Base-by-base conservation (phyloP, 2,888 invertebrate genomes). In the Lomographa bimaculata region DNA sequence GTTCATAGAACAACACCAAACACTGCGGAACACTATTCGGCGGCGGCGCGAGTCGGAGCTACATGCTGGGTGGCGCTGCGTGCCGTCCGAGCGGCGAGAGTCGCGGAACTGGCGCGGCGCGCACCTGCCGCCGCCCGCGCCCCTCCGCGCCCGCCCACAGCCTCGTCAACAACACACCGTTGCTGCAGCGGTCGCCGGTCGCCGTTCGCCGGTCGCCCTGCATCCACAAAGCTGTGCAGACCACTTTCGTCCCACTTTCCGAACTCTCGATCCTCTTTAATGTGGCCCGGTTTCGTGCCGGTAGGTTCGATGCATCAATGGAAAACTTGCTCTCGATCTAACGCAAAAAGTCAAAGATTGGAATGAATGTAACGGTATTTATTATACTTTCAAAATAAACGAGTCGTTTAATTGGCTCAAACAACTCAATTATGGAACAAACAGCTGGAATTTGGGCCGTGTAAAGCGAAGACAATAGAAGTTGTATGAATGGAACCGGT, bases 71-170 rank as follows among this genome's bases (percentile, higher is more conserved):
- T 11, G 17, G 61, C 57, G 62, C 63, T 61, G 68, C 84, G 80
- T 75, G 73, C 69, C 77, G 65, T 67, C 62, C 68, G 60, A 63
- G 63, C 80, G 76, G 81, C 82, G 71, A 66, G 68, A 69, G 67
- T 84, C 80, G 84, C 86, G 79, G 81, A 75, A 83, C 86, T 83
- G 79, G 64, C 82, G 77, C 69, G 71, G 65, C 72, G 70, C 73
- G 69, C 75, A 71, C 74, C 75, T 73, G 75, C 70, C 74, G 60
- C 66, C 64, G 62, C 61, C 54, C 50, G 52, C 63, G 67, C 66
- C 64, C 57, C 62, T 57, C 55, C 70, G 57, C 60, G 66, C 60
- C 78, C 79, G 74, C 79, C 79, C 74, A 77, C 80, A 67, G 65
- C 64, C 71, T 70, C 72, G 70, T 72, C 83, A 81, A 80, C 81